Percentiles rank a stretch among this genome's conserved stretches.
Evolutionary conservation across 1,140 invertebrate genomes (phyloP).

Genomic region (Magallana ariakensis): DNA sequence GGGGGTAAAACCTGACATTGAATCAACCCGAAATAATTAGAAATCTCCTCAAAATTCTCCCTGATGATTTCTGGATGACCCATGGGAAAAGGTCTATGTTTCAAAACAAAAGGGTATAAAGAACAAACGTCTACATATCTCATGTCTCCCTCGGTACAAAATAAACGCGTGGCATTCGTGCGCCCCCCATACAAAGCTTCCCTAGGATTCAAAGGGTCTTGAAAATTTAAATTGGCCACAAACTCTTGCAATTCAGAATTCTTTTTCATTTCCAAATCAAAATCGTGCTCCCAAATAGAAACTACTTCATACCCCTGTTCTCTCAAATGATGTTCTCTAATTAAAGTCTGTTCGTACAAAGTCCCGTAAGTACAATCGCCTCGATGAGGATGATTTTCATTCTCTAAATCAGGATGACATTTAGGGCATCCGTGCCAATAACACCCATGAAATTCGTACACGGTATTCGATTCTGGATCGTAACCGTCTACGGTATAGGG

Average conservation of each 20-base stretch:
- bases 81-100: constrained; percentile 14
- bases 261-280: neutral
- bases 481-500: constrained; percentile 35
- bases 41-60: constrained; percentile 15
- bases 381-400: neutral
- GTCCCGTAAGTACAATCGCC: neutral
- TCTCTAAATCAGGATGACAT: constrained; percentile 42
- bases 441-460: constrained; percentile 58
- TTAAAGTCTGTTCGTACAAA: neutral
- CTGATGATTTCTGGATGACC: constrained; percentile 48
- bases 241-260: neutral
- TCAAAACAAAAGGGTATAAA: constrained; percentile 45
- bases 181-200: constrained; percentile 43
- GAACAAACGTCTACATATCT: constrained; percentile 44
- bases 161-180: no score
- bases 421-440: constrained; percentile 59
- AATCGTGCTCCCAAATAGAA: neutral
- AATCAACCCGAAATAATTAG: constrained; percentile 43
- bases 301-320: neutral
- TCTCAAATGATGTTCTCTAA: neutral
- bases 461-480: constrained; percentile 26
- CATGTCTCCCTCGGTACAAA: constrained; percentile 12
- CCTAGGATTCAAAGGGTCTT: neutral
- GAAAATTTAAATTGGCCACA: neutral
- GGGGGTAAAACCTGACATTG: constrained; percentile 42